Evolutionary conservation across 2,113 vertebrate genomes (phyloP).

Genomic region (Struthidea cinerea): DNA sequence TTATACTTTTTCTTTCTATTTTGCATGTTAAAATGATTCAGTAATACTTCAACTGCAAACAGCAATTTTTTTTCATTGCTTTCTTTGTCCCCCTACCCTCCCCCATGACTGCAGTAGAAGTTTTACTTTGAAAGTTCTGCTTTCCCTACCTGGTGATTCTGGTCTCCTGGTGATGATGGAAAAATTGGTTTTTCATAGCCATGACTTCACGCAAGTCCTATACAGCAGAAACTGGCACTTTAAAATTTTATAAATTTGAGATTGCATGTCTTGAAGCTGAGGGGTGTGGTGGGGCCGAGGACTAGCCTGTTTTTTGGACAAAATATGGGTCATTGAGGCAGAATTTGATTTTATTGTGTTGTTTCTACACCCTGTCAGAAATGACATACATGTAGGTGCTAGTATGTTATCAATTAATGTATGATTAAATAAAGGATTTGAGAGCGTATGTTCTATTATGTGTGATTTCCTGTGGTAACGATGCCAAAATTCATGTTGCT

Average conservation of each 20-base stretch:
- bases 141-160: neutral
- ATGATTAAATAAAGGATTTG: neutral
- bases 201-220: neutral
- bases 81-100: neutral
- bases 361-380: neutral
- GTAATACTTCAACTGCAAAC: neutral
- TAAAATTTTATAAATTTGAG: neutral
- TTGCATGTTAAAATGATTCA: neutral
- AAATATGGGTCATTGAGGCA: rapidly evolving
- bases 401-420: neutral
- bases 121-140: neutral
- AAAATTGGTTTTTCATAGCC: neutral
- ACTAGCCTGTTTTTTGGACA: neutral
- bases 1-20: neutral
- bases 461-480: neutral
- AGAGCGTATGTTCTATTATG: neutral
- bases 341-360: neutral
- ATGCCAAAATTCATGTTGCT: neutral
- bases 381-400: neutral
- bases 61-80: neutral
- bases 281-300: neutral
- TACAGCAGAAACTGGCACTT: neutral
- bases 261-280: neutral
- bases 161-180: neutral
- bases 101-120: neutral